phyloP scores from a whole-genome alignment of 2,113 vertebrate species.

The Pseudorhombus dupliciocellatus region DNA sequence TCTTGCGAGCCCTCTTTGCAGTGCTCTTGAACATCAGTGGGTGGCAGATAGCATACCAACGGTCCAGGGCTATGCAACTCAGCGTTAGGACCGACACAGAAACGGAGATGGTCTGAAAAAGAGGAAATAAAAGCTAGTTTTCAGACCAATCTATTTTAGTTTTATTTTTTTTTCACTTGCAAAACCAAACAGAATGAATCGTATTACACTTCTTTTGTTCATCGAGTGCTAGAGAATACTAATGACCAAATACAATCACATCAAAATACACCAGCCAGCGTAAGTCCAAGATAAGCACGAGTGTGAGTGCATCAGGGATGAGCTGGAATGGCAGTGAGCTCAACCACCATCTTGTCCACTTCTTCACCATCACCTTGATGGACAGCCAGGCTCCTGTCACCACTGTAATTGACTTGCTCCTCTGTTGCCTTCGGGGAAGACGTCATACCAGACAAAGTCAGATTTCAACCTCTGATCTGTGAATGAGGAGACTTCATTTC shows the following conservation, averaged over 20 bases:
- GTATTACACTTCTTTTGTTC: not conserved
- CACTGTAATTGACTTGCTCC: not conserved
- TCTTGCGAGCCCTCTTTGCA: slow-evolving; percentile 91
- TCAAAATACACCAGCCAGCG: not conserved
- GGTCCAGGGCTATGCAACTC: slow-evolving; percentile 96
- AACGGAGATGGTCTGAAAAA: slow-evolving; percentile 91
- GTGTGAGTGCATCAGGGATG: not conserved
- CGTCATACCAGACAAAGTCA: not conserved
- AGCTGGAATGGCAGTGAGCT: not conserved
- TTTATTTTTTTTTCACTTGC: too few relatives aligned
- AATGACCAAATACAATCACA: not conserved
- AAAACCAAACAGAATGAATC: not conserved
- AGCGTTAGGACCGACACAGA: slow-evolving; percentile 96
- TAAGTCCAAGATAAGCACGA: not conserved
- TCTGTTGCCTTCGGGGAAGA: not conserved
- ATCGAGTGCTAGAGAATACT: not conserved
- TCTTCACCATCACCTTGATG: not conserved
- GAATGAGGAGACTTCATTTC: not conserved
- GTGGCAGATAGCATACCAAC: slow-evolving; percentile 98
- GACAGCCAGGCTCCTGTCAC: not conserved
- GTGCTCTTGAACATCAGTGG: slow-evolving; percentile 99
- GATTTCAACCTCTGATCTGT: slow-evolving; percentile 12
- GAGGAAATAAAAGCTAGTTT: not conserved
- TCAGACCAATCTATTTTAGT: not conserved
- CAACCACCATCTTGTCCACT: not conserved